Evolutionary conservation across 2,797 vertebrate species (phyloP), one percentile per base, ranked within the genome.

Genomic region (Gobio occitaniae): DNA sequence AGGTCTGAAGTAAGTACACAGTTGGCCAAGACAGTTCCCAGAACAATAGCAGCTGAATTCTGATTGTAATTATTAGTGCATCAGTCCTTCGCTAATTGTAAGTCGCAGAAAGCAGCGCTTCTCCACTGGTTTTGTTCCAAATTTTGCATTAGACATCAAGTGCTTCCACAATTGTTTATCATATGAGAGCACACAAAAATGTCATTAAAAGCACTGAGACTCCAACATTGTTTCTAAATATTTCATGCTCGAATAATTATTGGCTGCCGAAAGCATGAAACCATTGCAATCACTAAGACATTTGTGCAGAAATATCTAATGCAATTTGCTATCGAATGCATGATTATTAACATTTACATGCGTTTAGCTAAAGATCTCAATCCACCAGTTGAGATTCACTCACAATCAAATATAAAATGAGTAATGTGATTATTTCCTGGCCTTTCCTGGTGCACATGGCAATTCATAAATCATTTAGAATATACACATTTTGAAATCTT

Each of bases 1-100:
- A 74, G 61, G 44, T 66, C 25, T 83, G 72, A 75, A 66, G 82
- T 25, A 76, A 68, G 44, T 74, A 52, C 32, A 78, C 66, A 79
- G 83, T 48, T 48, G 71, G 66, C 52, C 10, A 63, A 79, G 83
- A 72, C 54, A 78, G 29, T 66, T 74, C 16, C 47, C 10, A 74
- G 81, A 75, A 83, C 81, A 83, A 83, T 83, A 70, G 83, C 75
- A 25, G 52, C n/a, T 36, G 52, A 80, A 72, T 71, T 85, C 19
- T 63, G 68, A 72, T 85, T 80, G 68, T 65, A 72, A 72, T 85
- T 52, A 85, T 85, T 79, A 85, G 54, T n/a, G 68, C 61, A 72
- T 74, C 81, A 50, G 79, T 15, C 54, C 36, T 85, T 66, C 52
- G 79, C 32, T 82, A 85, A 80, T 80, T 84, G 66, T 48, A 63